phyloP scores from a whole-genome alignment of 2,113 vertebrate species.

The Xenopus laevis region DNA sequence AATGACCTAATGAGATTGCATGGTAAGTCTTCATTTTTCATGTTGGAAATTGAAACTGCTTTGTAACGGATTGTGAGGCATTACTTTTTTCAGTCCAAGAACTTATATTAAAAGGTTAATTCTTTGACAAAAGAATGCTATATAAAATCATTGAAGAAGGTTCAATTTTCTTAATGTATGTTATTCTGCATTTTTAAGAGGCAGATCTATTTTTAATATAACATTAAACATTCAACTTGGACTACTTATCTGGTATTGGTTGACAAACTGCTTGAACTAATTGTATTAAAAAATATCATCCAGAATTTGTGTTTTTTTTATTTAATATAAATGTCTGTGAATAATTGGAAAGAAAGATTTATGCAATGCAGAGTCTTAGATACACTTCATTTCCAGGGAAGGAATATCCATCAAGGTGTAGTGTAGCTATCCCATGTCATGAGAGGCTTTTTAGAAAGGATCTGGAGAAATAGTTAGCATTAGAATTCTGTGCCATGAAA shows the following conservation, averaged over 20 bases:
- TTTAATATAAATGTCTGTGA: conserved; percentile 26
- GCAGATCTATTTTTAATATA: too few relatives aligned
- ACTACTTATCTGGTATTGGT: background rate
- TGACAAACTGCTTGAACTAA: background rate
- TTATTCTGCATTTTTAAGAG: too few relatives aligned
- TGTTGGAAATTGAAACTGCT: too few relatives aligned
- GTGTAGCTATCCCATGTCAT: conserved; percentile 48
- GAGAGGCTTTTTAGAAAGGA: conserved; percentile 48
- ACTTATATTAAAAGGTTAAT: too few relatives aligned
- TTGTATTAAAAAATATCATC: conserved; percentile 5
- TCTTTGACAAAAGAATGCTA: too few relatives aligned
- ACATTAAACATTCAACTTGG: too few relatives aligned
- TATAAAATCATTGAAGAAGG: too few relatives aligned
- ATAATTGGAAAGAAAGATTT: conserved; percentile 34
- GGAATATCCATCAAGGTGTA: conserved; percentile 50
- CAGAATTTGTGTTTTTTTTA: conserved; percentile 20
- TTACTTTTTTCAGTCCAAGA: too few relatives aligned
- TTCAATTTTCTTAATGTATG: too few relatives aligned
- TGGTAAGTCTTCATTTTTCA: too few relatives aligned
- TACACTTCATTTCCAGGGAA: conserved; percentile 45
- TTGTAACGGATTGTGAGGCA: too few relatives aligned
- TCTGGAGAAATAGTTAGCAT: conserved; percentile 57
- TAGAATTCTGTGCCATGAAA: conserved; percentile 45
- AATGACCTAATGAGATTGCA: too few relatives aligned
- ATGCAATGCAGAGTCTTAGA: conserved; percentile 19